Percentiles rank a stretch among this genome's conserved stretches.
These are phyloP conservation scores for Pseudotriccus pelzelni DNA, from an alignment of 2,797 vertebrate genomes.

Conservation along the genomic window DNA sequence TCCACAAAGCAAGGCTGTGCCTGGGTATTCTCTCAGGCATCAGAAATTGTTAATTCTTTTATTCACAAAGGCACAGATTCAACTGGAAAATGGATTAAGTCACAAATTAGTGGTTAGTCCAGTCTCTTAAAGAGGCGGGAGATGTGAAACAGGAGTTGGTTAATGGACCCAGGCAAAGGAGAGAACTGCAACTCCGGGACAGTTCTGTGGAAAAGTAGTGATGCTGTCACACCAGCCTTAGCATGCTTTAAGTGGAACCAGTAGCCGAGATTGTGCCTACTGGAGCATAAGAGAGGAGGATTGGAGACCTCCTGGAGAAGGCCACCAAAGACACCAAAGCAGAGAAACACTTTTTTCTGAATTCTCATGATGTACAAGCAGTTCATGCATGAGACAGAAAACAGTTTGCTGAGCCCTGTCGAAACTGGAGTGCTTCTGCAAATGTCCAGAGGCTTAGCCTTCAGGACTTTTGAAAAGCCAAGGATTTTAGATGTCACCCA, in stretches of 20 bases:
- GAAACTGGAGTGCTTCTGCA: neutral
- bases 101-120: neutral
- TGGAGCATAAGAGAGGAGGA: neutral
- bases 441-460: neutral
- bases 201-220: neutral
- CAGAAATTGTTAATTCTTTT: conserved; percentile 10
- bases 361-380: neutral
- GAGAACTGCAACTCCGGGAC: neutral
- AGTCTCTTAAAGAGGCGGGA: neutral
- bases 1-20: neutral
- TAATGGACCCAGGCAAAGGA: neutral
- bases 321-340: neutral
- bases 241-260: neutral
- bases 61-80: neutral
- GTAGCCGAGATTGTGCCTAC: neutral
- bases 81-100: neutral
- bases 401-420: neutral
- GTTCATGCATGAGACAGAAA: neutral
- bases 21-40: neutral
- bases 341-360: neutral
- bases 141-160: neutral
- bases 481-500: neutral
- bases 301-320: neutral
- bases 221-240: neutral
- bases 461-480: neutral